A percentile compares a stretch with the other conserved stretches of the same genome.
phyloP scores from a whole-genome alignment of 2,888 invertebrate genomes.

The Hydrotaea diabolus region DNA sequence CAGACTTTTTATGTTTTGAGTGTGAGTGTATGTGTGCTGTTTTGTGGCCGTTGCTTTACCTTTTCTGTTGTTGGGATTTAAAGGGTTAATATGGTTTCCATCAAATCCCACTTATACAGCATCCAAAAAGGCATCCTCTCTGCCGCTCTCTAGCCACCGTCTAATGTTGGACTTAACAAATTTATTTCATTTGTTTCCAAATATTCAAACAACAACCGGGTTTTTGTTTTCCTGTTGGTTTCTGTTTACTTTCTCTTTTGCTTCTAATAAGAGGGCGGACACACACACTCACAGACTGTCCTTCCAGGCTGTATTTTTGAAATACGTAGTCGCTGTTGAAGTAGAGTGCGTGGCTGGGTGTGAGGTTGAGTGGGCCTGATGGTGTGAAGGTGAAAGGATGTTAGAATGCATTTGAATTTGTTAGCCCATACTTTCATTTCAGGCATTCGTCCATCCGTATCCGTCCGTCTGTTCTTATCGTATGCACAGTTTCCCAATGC shows the following conservation, averaged over 20 bases:
- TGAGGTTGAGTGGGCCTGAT: no score
- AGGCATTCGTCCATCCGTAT: neutral
- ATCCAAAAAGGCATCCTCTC: no score
- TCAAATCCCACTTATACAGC: no score
- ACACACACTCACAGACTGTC: constrained; percentile 8
- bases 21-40: no score
- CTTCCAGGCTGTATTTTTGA: neutral
- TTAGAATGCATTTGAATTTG: constrained; percentile 9
- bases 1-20: no score
- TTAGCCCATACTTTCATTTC: constrained; percentile 20
- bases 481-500: neutral
- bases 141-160: no score
- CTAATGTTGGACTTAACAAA: no score
- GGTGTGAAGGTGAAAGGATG: neutral
- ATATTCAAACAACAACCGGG: no score
- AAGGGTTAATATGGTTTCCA: no score
- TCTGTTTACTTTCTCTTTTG: constrained; percentile 41
- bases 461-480: neutral
- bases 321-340: neutral
- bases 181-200: no score
- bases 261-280: constrained; percentile 46
- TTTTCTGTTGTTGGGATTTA: no score
- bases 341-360: neutral
- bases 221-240: constrained; percentile 15
- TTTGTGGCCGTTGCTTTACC: no score